Evolutionary conservation across 2,888 invertebrate species (phyloP).

Genomic region (Subacronicta megacephala): DNA sequence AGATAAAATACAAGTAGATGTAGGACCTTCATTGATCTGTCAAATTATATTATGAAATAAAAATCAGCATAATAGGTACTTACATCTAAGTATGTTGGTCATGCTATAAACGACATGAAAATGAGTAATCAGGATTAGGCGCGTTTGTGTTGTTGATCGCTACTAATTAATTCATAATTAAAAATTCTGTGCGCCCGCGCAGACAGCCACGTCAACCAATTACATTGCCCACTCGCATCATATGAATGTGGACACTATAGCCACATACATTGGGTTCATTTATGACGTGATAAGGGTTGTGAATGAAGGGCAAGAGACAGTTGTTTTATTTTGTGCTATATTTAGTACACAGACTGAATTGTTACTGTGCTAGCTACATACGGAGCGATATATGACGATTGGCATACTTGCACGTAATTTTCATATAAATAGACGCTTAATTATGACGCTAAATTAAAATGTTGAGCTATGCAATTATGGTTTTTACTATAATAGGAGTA

Average conservation of each 20-base stretch:
- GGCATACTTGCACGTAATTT: conserved; percentile 71
- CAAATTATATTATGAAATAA: conserved; percentile 12
- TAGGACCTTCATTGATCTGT: neutral
- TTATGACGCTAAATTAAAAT: conserved; percentile 19
- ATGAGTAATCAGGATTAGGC: conserved; percentile 79
- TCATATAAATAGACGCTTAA: conserved; percentile 47
- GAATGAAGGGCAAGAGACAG: conserved; percentile 88
- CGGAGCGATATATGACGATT: conserved; percentile 75
- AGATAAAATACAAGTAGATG: conserved; percentile 16
- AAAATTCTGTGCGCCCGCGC: conserved; percentile 88
- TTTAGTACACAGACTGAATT: conserved; percentile 87
- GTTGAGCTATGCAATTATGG: neutral
- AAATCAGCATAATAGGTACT: conserved; percentile 8
- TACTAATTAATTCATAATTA: conserved; percentile 89
- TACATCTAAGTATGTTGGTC: conserved; percentile 25
- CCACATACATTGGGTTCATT: conserved; percentile 69
- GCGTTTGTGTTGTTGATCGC: conserved; percentile 85
- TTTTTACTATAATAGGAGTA: conserved; percentile 5
- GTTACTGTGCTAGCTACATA: conserved; percentile 86
- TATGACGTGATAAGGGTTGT: conserved; percentile 70
- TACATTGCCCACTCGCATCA: conserved; percentile 71
- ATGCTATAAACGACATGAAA: conserved; percentile 60
- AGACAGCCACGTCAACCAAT: conserved; percentile 83
- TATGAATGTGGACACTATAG: conserved; percentile 76
- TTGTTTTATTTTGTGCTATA: conserved; percentile 89